Evolutionary conservation across 2,888 invertebrate species (phyloP), one percentile per base, ranked within the genome.

Genomic region (Colostygia pectinataria): DNA sequence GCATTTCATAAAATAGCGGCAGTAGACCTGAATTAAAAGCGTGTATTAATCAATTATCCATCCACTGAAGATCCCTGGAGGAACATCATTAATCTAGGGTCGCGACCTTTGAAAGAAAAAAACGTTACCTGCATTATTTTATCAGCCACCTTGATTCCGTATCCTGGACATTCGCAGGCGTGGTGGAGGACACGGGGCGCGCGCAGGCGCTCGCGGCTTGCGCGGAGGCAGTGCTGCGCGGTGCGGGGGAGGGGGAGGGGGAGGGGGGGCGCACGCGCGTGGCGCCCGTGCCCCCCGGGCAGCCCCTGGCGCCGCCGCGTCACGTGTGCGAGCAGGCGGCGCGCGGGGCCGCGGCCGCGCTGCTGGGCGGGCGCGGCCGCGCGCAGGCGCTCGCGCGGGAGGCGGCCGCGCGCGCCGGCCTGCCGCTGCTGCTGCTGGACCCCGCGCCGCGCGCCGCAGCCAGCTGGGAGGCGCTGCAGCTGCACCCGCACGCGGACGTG

Each of bases 331-430:
- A 25, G 28, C 55, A 36, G 54, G 56, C 43, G 32, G 48, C 15
- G 24, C 37, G 4, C 29, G 57, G 61, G 43, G 53, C 50, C 1
- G 65, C 52, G 27, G 63, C 47, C 47, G 63, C 54, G 41, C 67
- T 61, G 33, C 55, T 61, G 46, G 53, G 50, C 15, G 72, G 68
- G 14, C 68, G 29, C 53, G 56, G 42, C 61, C 71, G 42, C 57
- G 64, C 14, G 43, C 63, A 36, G 52, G 61, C 29, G 37, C 69
- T 78, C 54, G 75, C 71, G 41, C 71, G 69, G 39, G 77, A 69
- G 48, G 80, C 68, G 18, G 80, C 79, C 29, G 77, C 80, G 49
- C 79, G 83, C 47, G 71, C 74, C 13, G 81, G 71, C 1, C 49
- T 77, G 61, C 77, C 81, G 59, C 71, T 80, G 61, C 70, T 81